Base-by-base conservation (phyloP, 2,797 vertebrate species). In the Pseudochromis fuscus region DNA sequence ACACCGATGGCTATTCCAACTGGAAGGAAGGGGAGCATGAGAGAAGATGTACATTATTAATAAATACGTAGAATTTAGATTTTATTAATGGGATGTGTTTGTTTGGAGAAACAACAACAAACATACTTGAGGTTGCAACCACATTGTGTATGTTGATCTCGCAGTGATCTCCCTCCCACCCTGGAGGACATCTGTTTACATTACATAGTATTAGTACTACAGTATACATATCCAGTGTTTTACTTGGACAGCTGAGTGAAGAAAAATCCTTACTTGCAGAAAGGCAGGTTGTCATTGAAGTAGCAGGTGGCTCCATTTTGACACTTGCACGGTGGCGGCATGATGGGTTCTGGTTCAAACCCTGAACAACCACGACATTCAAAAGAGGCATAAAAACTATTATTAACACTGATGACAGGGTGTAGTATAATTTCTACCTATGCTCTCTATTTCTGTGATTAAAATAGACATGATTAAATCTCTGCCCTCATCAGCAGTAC, bases 1-100 rank as follows among this genome's bases (percentile, higher is more conserved):
- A 94, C 93, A 2, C 92, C 93, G 6, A 94, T 67, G n/a, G 92
- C 93, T 42, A 94, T 91, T 25, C 86, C 92, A 49, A 90, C 94
- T 94, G 80, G 1, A 2, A 58, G 15, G 30, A 15, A 57, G 27
- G 7, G 5, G 0, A 12, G 18, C 55, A 40, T 7, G 51, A 8
- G 5, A 46, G 12, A 5, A 63, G 42, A 33, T 0, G 6, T 18
- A 57, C 5, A 33, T 9, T 0, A 2, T 28, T 52, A 37, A 37
- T n/a, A 35, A 16, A 15, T 8, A 11, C 23, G 37, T 13, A 28
- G 13, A 11, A n/a, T 13, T 38, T n/a, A 40, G 7, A 8, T n/a
- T 18, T n/a, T 27, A 4, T 9, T 1, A n/a, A n/a, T n/a, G n/a
- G n/a, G n/a, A n/a, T n/a, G 28, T 46, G 5, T 24, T 25, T 8